Evolutionary conservation across 2,888 invertebrate species (phyloP).

Genomic region (Altica lythri): DNA sequence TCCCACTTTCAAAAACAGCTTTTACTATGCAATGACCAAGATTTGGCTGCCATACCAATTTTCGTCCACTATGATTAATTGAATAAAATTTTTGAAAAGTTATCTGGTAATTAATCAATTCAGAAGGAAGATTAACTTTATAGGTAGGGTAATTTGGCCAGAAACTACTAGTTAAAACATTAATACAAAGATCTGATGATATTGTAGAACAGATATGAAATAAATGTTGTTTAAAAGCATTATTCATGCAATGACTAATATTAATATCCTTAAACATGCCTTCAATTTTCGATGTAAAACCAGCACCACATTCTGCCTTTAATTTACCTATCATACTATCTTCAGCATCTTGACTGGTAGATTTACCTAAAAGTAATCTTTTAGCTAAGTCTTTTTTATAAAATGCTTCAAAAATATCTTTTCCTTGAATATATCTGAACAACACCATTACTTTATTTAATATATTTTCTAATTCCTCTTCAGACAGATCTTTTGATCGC

Average conservation of each 20-base stretch:
- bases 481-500: slow-evolving; percentile 92
- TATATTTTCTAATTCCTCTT: slow-evolving; percentile 91
- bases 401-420: slow-evolving; percentile 99
- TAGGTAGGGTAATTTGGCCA: slow-evolving; percentile 95
- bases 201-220: slow-evolving; percentile 32
- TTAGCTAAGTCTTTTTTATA: slow-evolving; percentile 98
- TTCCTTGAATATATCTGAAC: slow-evolving; percentile 97
- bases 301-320: slow-evolving; percentile 97
- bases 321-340: slow-evolving; percentile 97
- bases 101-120: slow-evolving; percentile 88
- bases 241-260: slow-evolving; percentile 91
- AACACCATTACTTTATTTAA: slow-evolving; percentile 97
- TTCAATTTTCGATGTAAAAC: slow-evolving; percentile 96
- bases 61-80: slow-evolving; percentile 93
- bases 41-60: slow-evolving; percentile 97
- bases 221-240: slow-evolving; percentile 81
- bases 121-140: slow-evolving; percentile 85
- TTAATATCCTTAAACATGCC: slow-evolving; percentile 99
- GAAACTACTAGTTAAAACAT: slow-evolving; percentile 95
- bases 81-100: slow-evolving; percentile 95
- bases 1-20: slow-evolving; percentile 82
- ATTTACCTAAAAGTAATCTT: slow-evolving; percentile 91
- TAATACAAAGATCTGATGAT: slow-evolving; percentile 80
- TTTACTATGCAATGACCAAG: slow-evolving; percentile 91
- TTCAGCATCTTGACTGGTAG: slow-evolving; percentile 97